Base-by-base conservation (phyloP, 1,140 invertebrate species). In the Planococcus citri region DNA sequence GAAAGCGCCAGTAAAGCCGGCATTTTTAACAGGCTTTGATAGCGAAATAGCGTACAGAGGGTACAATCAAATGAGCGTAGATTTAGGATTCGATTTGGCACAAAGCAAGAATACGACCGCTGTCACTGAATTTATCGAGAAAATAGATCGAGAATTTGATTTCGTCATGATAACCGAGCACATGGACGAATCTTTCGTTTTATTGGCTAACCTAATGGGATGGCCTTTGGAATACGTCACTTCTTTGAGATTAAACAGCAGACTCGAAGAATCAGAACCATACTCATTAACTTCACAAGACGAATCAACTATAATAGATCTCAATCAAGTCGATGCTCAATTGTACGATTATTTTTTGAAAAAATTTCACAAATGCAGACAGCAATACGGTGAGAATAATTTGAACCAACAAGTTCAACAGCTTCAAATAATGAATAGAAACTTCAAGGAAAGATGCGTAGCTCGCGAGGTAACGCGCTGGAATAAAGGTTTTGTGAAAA, bases 111-210 rank as follows among this genome's bases (percentile, higher is more conserved):
- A n/a, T n/a, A n/a, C n/a, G n/a, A n/a, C n/a, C n/a, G n/a, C n/a
- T n/a, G n/a, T n/a, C n/a, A n/a, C n/a, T n/a, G n/a, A n/a, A n/a
- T n/a, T n/a, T n/a, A n/a, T n/a, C n/a, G n/a, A n/a, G n/a, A n/a
- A n/a, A n/a, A n/a, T n/a, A n/a, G n/a, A n/a, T n/a, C n/a, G n/a
- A 14, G 73, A 79, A 21, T 83, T 84, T 73, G 75, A 80, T 70
- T 73, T 84, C 6, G 78, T 84, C 22, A 78, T 84, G 77, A 78
- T 84, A 24, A 75, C 79, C 1, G 82, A 84, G 72, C 76, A 79
- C 72, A 80, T 83, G 74, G 81, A 83, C 69, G 80, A 82, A 72
- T 83, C 82, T 1, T 72, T 84, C 17, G 76, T 84, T n/a, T n/a
- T n/a, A n/a, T n/a, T n/a, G n/a, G n/a, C n/a, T n/a, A n/a, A n/a